phyloP scores from a whole-genome alignment of 2,113 vertebrate species.

The Sylvilagus bachmani region DNA sequence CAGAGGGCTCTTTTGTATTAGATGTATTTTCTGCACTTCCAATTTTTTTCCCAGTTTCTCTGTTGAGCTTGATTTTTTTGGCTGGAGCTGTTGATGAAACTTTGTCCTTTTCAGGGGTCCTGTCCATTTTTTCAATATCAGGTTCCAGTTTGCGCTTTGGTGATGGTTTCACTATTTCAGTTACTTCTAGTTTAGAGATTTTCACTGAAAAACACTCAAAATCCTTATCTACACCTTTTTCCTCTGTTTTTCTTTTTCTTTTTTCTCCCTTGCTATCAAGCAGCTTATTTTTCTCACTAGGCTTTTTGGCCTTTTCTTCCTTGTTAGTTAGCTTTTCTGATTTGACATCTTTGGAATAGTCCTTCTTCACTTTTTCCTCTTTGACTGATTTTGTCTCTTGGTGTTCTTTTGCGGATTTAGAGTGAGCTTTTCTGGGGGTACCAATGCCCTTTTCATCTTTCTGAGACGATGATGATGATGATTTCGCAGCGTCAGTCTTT shows the following conservation, averaged over 20 bases:
- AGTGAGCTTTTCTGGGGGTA: conserved; percentile 90
- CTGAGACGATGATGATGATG: conserved; percentile 85
- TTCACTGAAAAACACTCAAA: conserved; percentile 84
- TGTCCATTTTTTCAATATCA: conserved; percentile 87
- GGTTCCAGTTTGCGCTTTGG: conserved; percentile 89
- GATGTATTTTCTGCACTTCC: conserved; percentile 86
- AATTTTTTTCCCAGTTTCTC: conserved; percentile 94
- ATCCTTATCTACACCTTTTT: conserved; percentile 89
- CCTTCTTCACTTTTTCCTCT: conserved; percentile 90
- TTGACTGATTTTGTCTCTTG: conserved; percentile 89
- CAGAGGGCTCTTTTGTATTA: conserved; percentile 85
- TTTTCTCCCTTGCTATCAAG: conserved; percentile 91
- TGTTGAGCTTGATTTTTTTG: conserved; percentile 97
- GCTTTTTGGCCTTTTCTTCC: conserved; percentile 91
- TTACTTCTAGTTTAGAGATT: conserved; percentile 86
- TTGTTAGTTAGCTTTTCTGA: conserved; percentile 87
- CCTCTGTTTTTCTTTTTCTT: conserved; percentile 91
- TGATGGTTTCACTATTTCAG: conserved; percentile 86
- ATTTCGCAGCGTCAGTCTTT: conserved; percentile 88
- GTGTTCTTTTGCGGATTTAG: conserved; percentile 89
- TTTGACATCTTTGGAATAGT: conserved; percentile 89
- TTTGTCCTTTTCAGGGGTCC: conserved; percentile 89
- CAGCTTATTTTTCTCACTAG: conserved; percentile 88
- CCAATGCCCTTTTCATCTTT: conserved; percentile 90
- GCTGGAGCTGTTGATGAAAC: conserved; percentile 87